Base-by-base conservation (phyloP, 2,797 vertebrate species). In the Neoniphon sammara region DNA sequence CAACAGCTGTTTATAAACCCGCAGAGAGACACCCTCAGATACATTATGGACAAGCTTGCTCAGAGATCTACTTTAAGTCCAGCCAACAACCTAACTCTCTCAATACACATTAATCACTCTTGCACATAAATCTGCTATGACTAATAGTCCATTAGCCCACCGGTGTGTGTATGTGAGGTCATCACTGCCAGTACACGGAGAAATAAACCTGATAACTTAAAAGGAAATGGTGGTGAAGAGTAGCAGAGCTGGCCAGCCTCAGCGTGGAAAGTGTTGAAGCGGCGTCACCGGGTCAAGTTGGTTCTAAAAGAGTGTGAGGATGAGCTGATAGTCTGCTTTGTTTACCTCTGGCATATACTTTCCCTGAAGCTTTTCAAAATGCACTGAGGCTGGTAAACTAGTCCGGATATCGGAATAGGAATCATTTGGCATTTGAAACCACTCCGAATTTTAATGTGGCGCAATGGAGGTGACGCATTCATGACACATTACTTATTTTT, bases 151-250 rank as follows among this genome's bases (percentile, higher is more conserved):
- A 73, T 77, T 77, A 68, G 59, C 23, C 55, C 57, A 75, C 66
- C 54, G 58, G 23, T 75, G 53, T 78, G 73, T 73, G 23, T 52
- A 42, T 42, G 56, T 86, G 78, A 77, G 49, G 49, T 87, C 66
- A 80, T 77, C 62, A 34, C 63, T 72, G 61, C 66, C 74, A 66
- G 60, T 62, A 85, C 73, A 73, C 75, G 69, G 58, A 69, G 56
- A 78, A 77, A 49, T 80, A 62, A 85, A 81, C 76, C 39, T 42
- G 44, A 58, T 84, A 70, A 84, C 53, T 84, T 75, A 73, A 75
- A 58, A 82, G 60, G 73, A 85, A 69, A 70, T 75, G 70, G 65
- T 73, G 63, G 65, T 15, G 30, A 15, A 42, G 56, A 56, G n/a
- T n/a, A 62, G n/a, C 47, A n/a, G 27, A 71, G 34, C 9, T 46